Evolutionary conservation across 2,797 vertebrate species (phyloP).

Genomic region (Eulemur mongoz): DNA sequence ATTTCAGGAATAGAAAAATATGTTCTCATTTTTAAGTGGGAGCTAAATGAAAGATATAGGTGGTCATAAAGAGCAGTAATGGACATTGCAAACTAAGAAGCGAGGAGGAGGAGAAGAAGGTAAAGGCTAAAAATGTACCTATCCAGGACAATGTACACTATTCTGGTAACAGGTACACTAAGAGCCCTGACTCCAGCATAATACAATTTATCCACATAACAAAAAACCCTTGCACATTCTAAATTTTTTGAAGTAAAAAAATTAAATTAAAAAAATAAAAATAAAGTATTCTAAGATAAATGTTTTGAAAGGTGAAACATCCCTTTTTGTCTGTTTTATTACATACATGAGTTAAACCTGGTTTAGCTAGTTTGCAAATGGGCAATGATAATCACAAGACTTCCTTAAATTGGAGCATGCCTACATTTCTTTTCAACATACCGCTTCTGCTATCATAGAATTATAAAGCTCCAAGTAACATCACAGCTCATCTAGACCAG

Average conservation of each 20-base stretch:
- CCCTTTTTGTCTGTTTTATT: neutral
- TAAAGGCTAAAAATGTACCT: neutral
- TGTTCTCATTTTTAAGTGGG: neutral
- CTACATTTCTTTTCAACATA: neutral
- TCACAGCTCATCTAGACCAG: neutral
- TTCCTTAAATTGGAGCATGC: neutral
- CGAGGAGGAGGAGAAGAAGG: too few species aligned
- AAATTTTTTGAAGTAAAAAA: neutral
- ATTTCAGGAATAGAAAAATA: neutral
- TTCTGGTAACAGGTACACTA: neutral
- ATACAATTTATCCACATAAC: neutral
- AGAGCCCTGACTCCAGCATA: neutral
- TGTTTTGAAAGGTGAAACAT: neutral
- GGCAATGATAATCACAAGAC: neutral
- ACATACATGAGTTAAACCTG: neutral
- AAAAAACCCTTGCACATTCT: neutral
- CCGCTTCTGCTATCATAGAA: neutral
- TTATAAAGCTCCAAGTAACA: neutral
- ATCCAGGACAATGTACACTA: neutral
- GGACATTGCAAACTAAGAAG: neutral
- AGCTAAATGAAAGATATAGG: neutral
- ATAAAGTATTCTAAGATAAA: neutral
- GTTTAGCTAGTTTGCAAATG: neutral
- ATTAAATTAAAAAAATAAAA: neutral
- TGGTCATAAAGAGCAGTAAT: neutral